Evolutionary conservation across 2,888 invertebrate species (phyloP).

Genomic region (Acleris sparsana): DNA sequence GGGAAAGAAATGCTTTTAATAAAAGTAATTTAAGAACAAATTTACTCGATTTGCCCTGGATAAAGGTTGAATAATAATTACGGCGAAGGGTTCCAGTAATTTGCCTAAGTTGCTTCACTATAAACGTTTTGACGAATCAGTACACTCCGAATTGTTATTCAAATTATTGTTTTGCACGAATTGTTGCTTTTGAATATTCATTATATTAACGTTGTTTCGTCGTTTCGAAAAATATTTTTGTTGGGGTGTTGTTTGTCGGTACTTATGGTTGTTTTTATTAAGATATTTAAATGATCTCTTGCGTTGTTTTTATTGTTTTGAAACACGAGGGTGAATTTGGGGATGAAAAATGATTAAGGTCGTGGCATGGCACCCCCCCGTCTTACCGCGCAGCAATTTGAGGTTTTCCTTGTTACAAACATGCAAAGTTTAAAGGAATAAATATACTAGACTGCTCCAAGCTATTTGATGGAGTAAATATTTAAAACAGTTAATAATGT

Average conservation of each 20-base stretch:
- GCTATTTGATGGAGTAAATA: too few relatives aligned
- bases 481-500: too few relatives aligned
- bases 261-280: not conserved
- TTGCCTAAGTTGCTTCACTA: slow-evolving; percentile 63
- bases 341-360: too few relatives aligned
- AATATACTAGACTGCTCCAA: too few relatives aligned
- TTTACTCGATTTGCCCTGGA: slow-evolving; percentile 72
- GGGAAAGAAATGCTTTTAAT: slow-evolving; percentile 79
- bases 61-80: slow-evolving; percentile 79
- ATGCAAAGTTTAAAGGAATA: too few relatives aligned
- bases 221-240: slow-evolving; percentile 43
- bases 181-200: slow-evolving; percentile 56
- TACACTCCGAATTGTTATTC: slow-evolving; percentile 45
- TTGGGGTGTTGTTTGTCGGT: slow-evolving; percentile 8
- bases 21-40: slow-evolving; percentile 77
- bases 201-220: slow-evolving; percentile 48
- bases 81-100: slow-evolving; percentile 61
- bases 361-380: too few relatives aligned
- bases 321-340: too few relatives aligned
- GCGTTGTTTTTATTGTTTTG: too few relatives aligned
- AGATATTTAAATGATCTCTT: not conserved
- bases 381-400: too few relatives aligned
- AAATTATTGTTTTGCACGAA: slow-evolving; percentile 53
- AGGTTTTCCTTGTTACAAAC: too few relatives aligned
- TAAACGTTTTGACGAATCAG: slow-evolving; percentile 48